Percentiles rank a stretch among this genome's conserved stretches.
Evolutionary conservation across 2,113 vertebrate species (phyloP).

Genomic region (Gnathonemus echidnorhynchus): DNA sequence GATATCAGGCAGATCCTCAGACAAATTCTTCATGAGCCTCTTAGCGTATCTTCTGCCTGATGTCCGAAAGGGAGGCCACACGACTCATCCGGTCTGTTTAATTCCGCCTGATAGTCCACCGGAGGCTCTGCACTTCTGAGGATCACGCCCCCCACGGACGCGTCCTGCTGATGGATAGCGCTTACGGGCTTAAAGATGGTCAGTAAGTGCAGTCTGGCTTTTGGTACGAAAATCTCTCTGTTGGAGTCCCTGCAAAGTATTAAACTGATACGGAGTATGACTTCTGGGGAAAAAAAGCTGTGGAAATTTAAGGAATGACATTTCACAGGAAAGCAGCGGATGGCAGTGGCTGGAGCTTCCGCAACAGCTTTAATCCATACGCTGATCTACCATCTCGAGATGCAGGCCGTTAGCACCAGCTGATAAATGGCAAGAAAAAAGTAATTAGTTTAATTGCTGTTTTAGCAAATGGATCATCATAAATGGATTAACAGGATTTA

Average conservation of each 20-base stretch:
- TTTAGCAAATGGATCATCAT: conserved; percentile 8
- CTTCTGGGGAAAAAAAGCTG: background rate
- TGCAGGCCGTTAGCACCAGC: background rate
- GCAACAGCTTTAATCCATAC: background rate
- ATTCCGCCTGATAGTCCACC: background rate
- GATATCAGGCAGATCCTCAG: background rate
- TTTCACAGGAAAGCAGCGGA: background rate
- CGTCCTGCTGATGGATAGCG: background rate
- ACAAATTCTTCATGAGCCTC: background rate
- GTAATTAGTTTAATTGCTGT: conserved; percentile 8
- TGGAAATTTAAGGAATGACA: background rate
- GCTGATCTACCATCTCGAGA: background rate
- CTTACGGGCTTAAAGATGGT: background rate
- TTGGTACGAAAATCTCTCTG: background rate
- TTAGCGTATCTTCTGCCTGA: background rate
- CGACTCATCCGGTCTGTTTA: background rate
- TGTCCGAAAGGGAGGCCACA: background rate
- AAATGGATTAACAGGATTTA: conserved; percentile 15
- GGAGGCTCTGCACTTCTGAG: background rate
- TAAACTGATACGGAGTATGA: background rate
- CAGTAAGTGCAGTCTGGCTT: background rate
- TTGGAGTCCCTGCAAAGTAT: background rate
- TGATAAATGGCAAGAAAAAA: background rate
- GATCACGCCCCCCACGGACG: background rate
- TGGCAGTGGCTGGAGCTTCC: background rate